A percentile compares a stretch with the other conserved stretches of the same genome.
phyloP scores from a whole-genome alignment of 2,113 vertebrate genomes.

The Athene cunicularia region DNA sequence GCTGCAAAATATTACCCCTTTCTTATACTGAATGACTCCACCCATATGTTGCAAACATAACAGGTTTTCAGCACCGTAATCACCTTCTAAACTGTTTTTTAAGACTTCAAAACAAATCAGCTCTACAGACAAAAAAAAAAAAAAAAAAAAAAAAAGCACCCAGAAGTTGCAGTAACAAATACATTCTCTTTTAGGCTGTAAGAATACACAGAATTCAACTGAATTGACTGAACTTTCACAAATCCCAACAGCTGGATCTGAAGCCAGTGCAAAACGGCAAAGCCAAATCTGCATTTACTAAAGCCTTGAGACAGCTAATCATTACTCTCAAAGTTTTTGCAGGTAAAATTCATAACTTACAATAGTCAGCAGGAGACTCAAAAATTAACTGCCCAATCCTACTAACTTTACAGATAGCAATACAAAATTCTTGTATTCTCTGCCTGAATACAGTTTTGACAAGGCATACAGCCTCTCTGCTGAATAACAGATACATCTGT shows the following conservation, averaged over 20 bases:
- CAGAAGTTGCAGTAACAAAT: background rate
- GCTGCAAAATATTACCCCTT: background rate
- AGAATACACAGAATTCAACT: background rate
- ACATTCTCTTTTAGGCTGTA: background rate
- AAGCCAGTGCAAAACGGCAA: background rate
- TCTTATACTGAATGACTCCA: background rate
- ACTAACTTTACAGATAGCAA: background rate
- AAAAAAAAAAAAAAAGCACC: background rate
- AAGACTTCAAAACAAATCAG: background rate
- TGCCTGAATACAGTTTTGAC: background rate
- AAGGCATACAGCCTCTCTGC: background rate
- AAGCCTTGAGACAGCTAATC: background rate
- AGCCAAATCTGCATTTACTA: background rate
- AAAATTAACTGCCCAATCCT: background rate
- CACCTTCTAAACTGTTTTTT: background rate
- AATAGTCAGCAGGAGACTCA: background rate
- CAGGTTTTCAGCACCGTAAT: background rate
- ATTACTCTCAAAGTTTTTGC: background rate
- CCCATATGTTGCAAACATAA: background rate
- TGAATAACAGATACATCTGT: background rate
- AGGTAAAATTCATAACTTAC: background rate
- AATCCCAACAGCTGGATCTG: background rate
- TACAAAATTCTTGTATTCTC: background rate
- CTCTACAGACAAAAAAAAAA: background rate
- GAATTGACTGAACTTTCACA: background rate